Evolutionary conservation across 2,888 invertebrate species (phyloP).

Genomic region (Pachydiplax longipennis): DNA sequence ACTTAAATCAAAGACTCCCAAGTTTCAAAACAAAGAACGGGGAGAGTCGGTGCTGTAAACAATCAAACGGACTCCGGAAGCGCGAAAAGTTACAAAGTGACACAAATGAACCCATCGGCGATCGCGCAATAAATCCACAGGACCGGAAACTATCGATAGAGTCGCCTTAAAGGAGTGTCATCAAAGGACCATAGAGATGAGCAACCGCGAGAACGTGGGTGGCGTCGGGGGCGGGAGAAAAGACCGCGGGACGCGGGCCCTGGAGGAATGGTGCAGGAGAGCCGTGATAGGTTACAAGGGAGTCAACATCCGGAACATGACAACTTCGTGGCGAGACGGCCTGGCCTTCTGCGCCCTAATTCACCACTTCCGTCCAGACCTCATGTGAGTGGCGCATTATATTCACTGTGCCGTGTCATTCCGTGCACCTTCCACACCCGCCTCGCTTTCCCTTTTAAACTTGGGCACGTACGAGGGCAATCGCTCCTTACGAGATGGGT

Average conservation of each 20-base stretch:
- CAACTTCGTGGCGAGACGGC: constrained; percentile 93
- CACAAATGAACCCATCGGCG: too few relatives aligned
- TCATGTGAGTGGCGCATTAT: constrained; percentile 78
- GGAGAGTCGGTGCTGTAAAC: too few relatives aligned
- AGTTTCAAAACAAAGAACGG: too few relatives aligned
- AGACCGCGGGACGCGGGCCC: constrained; percentile 81
- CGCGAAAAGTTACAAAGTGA: too few relatives aligned
- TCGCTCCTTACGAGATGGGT: not conserved
- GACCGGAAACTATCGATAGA: not conserved
- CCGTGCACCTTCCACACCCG: not conserved
- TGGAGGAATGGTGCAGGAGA: constrained; percentile 92
- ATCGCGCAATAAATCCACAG: too few relatives aligned
- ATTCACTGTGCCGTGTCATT: constrained; percentile 6
- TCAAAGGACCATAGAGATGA: not conserved
- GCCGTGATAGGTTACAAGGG: constrained; percentile 89
- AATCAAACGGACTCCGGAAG: too few relatives aligned
- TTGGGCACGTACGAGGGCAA: not conserved
- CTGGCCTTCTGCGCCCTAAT: constrained; percentile 96
- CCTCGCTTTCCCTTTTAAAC: constrained; percentile 19
- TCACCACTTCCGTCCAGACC: constrained; percentile 93
- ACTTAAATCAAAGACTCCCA: too few relatives aligned
- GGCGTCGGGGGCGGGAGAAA: constrained; percentile 67
- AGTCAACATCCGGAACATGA: constrained; percentile 92
- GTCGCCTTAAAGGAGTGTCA: not conserved
- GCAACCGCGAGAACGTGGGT: not conserved